Evolutionary conservation across 2,113 vertebrate species (phyloP).

Genomic region (Chaenocephalus aceratus): DNA sequence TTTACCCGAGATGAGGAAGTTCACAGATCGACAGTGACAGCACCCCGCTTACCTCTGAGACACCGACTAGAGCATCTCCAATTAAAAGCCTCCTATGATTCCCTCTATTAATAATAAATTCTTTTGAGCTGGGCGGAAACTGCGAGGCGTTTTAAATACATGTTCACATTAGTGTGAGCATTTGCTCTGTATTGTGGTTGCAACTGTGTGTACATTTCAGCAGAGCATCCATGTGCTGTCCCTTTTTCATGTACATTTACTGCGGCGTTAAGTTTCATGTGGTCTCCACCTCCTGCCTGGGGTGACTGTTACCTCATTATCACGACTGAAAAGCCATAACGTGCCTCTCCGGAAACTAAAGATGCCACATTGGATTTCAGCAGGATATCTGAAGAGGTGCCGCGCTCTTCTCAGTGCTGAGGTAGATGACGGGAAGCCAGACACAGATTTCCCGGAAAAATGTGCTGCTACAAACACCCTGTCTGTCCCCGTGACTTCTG

Average conservation of each 20-base stretch:
- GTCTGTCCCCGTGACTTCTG: conserved; percentile 70
- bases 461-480: conserved; percentile 68
- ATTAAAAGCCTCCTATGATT: conserved; percentile 83
- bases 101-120: conserved; percentile 85
- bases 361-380: conserved; percentile 84
- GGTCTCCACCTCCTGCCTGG: conserved; percentile 74
- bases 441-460: conserved; percentile 80
- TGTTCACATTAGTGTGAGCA: too few species aligned
- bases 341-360: conserved; percentile 79
- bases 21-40: conserved; percentile 82
- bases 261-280: conserved; percentile 68
- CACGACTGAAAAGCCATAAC: conserved; percentile 72
- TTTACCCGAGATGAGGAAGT: conserved; percentile 74
- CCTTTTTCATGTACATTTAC: conserved; percentile 45
- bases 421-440: conserved; percentile 80
- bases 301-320: conserved; percentile 74
- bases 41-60: conserved; percentile 78
- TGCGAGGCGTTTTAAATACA: conserved; percentile 49
- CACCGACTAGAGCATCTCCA: conserved; percentile 76
- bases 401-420: conserved; percentile 61
- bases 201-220: conserved; percentile 1
- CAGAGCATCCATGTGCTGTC: conserved; percentile 14
- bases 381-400: conserved; percentile 81
- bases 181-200: conserved; percentile 20
- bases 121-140: conserved; percentile 55